phyloP scores from a whole-genome alignment of 2,113 vertebrate species.

The Dinomys branickii region DNA sequence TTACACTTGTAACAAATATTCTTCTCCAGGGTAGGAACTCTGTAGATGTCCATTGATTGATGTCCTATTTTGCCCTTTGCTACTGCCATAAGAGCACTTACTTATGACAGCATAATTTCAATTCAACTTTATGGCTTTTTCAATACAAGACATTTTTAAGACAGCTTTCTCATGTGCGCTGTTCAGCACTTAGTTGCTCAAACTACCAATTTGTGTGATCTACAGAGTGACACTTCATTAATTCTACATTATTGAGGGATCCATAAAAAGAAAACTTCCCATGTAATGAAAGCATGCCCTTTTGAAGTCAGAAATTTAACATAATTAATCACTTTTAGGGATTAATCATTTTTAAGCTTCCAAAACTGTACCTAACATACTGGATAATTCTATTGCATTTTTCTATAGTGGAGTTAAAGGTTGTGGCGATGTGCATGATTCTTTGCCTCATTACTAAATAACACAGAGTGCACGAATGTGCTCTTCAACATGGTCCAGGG shows the following conservation, averaged over 20 bases:
- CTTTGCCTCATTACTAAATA: background rate
- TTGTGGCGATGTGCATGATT: background rate
- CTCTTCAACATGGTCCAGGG: background rate
- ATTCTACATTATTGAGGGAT: background rate
- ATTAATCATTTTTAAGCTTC: constrained; percentile 17
- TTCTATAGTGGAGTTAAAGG: background rate
- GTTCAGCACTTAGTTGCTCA: background rate
- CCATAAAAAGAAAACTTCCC: background rate
- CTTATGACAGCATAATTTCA: constrained; percentile 65
- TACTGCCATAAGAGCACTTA: constrained; percentile 68
- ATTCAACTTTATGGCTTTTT: constrained; percentile 63
- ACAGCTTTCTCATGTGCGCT: background rate
- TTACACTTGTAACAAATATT: background rate
- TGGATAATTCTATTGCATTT: accelerated
- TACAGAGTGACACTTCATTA: constrained; percentile 59
- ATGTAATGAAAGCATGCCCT: background rate
- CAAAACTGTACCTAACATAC: background rate
- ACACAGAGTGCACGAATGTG: background rate
- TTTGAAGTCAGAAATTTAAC: background rate
- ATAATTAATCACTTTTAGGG: background rate
- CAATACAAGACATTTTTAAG: constrained; percentile 23
- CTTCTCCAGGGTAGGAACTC: background rate
- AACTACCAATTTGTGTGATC: background rate
- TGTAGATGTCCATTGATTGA: constrained; percentile 34
- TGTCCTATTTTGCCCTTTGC: constrained; percentile 37